Evolutionary conservation across 2,888 invertebrate species (phyloP).

Genomic region (Stenichneumon culpator): DNA sequence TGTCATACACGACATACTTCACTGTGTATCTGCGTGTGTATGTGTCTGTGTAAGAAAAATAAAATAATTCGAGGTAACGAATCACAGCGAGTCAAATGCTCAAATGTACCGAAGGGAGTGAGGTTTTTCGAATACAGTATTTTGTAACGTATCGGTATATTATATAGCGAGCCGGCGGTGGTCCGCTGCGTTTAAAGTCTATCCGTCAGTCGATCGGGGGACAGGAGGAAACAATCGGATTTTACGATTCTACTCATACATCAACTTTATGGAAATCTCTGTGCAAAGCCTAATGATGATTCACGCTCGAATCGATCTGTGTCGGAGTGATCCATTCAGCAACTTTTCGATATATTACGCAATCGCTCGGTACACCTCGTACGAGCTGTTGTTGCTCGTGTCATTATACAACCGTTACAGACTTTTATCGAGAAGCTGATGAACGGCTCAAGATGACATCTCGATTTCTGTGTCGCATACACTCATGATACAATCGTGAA

Average conservation of each 20-base stretch:
- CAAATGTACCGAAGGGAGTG: slow-evolving; percentile 47
- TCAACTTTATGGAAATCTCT: slow-evolving; percentile 54
- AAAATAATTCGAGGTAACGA: slow-evolving; percentile 66
- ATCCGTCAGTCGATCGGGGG: slow-evolving; percentile 36
- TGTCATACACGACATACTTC: slow-evolving; percentile 36
- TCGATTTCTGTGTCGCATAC: slow-evolving; percentile 58
- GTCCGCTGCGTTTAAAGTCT: slow-evolving; percentile 19
- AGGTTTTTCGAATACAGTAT: slow-evolving; percentile 39
- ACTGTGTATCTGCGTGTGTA: slow-evolving; percentile 28
- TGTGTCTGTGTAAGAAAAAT: slow-evolving; percentile 31
- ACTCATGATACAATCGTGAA: slow-evolving; percentile 53
- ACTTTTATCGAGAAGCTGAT: slow-evolving; percentile 31
- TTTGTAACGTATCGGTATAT: slow-evolving; percentile 40
- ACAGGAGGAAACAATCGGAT: slow-evolving; percentile 52
- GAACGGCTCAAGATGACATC: slow-evolving; percentile 49
- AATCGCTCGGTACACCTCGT: slow-evolving; percentile 8
- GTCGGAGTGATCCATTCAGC: slow-evolving; percentile 57
- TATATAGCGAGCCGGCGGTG: slow-evolving; percentile 42
- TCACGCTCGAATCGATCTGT: slow-evolving; percentile 61
- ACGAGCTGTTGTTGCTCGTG: neutral
- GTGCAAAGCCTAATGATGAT: slow-evolving; percentile 61
- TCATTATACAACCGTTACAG: slow-evolving; percentile 12
- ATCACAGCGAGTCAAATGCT: slow-evolving; percentile 68
- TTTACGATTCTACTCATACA: slow-evolving; percentile 43
- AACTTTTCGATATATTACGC: slow-evolving; percentile 7